These are phyloP conservation scores for Scomberomorus guttatus DNA, from an alignment of 2,797 vertebrate genomes.

Conservation along the genomic window DNA sequence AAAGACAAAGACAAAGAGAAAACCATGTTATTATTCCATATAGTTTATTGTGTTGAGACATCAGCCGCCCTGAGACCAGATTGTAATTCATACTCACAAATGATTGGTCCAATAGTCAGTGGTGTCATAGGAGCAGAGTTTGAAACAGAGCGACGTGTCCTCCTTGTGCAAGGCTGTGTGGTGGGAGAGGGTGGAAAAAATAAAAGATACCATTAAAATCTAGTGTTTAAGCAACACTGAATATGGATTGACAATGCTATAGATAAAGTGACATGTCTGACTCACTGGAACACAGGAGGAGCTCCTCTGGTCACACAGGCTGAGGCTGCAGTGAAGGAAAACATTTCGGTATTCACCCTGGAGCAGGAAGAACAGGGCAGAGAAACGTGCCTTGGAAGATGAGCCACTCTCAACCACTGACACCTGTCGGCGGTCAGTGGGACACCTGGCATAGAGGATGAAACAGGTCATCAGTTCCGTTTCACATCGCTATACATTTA, in stretches of 20 bases:
- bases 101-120: constrained; percentile 68
- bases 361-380: constrained; percentile 80
- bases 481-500: not conserved
- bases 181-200: not conserved
- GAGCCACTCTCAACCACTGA: constrained; percentile 77
- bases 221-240: not conserved
- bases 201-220: not conserved
- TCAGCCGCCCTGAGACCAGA: not conserved
- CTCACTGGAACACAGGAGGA: constrained; percentile 79
- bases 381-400: constrained; percentile 79
- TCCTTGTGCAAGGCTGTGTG: constrained; percentile 51
- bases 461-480: not conserved
- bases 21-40: not conserved
- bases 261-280: not conserved
- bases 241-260: not conserved
- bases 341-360: constrained; percentile 69
- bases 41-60: not conserved
- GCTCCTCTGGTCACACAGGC: constrained; percentile 73
- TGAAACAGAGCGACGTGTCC: constrained; percentile 48
- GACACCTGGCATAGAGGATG: constrained; percentile 75
- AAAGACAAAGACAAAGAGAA: constrained; percentile 22
- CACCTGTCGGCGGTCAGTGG: constrained; percentile 71
- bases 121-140: constrained; percentile 24
- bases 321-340: constrained; percentile 84
- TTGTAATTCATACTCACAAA: constrained; percentile 53